Conservation (phyloP, 2,888 invertebrate genomes). For the Cinara cedri region DNA sequence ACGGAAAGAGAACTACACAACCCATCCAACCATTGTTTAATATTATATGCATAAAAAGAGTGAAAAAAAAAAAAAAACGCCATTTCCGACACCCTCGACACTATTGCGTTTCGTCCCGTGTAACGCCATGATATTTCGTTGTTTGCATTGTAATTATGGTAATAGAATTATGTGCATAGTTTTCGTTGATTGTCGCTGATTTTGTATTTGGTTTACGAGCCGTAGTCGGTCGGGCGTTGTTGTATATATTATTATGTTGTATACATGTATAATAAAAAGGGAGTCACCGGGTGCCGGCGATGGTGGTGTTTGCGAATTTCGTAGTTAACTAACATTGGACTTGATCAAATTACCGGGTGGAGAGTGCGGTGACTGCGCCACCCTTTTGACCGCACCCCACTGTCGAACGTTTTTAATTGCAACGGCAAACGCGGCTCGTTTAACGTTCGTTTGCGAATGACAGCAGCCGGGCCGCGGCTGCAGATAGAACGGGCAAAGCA, state of each 20-base stretch:
- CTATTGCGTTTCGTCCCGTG: background rate
- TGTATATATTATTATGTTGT: slow-evolving; percentile 9
- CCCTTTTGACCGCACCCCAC: slow-evolving; percentile 51
- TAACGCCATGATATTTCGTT: slow-evolving; percentile 44
- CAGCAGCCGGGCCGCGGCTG: background rate
- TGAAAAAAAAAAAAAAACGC: background rate
- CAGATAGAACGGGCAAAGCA: background rate
- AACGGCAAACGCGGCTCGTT: slow-evolving; percentile 41
- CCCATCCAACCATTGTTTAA: background rate
- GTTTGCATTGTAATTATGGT: slow-evolving; percentile 51
- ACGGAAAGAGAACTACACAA: background rate
- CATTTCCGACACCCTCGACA: slow-evolving; percentile 14
- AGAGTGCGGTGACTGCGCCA: slow-evolving; percentile 29
- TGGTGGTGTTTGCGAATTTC: slow-evolving; percentile 25
- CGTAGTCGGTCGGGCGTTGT: background rate
- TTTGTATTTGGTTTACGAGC: slow-evolving; percentile 52
- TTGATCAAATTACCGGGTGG: slow-evolving; percentile 40
- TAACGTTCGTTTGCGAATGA: slow-evolving; percentile 41
- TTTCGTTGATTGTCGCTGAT: slow-evolving; percentile 49
- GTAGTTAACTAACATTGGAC: slow-evolving; percentile 55
- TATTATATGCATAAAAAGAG: background rate
- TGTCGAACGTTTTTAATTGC: slow-evolving; percentile 46
- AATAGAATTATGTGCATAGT: slow-evolving; percentile 49
- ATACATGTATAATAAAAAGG: background rate
- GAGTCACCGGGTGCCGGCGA: background rate